These are phyloP conservation scores for Charina bottae DNA, from an alignment of 2,113 vertebrate genomes.

Conservation along the genomic window DNA sequence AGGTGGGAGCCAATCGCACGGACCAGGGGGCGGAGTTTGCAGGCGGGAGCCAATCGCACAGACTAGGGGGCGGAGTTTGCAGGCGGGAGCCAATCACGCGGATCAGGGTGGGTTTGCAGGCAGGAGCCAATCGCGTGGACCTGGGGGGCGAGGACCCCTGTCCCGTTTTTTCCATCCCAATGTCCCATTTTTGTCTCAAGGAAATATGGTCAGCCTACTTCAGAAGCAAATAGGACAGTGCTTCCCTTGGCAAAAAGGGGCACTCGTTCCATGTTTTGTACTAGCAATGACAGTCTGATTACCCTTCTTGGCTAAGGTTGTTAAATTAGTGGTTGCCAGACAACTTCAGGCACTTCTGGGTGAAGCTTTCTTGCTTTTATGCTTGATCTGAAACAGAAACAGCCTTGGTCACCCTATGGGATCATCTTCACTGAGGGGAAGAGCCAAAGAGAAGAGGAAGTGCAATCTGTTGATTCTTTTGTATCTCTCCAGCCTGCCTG, in stretches of 20 bases:
- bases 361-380: background rate
- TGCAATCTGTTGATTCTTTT: background rate
- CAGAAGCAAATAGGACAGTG: background rate
- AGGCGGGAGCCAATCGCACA: too few species aligned
- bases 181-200: too few species aligned
- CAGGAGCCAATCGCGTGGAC: too few species aligned
- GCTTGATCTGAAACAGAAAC: background rate
- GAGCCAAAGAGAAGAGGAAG: background rate
- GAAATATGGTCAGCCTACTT: too few species aligned
- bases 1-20: too few species aligned
- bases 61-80: too few species aligned
- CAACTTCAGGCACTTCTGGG: background rate
- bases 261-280: background rate
- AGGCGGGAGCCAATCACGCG: too few species aligned
- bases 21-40: too few species aligned
- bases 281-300: background rate
- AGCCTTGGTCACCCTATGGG: background rate
- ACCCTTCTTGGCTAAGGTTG: background rate
- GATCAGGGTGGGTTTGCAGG: too few species aligned
- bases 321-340: background rate
- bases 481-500: background rate
- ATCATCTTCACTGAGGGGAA: background rate
- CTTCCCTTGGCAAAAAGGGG: background rate
- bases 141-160: too few species aligned
- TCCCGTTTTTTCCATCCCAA: too few species aligned